Evolutionary conservation across 2,888 invertebrate species (phyloP), one percentile per base, ranked within the genome.

Genomic region (Sabatieria punctata): DNA sequence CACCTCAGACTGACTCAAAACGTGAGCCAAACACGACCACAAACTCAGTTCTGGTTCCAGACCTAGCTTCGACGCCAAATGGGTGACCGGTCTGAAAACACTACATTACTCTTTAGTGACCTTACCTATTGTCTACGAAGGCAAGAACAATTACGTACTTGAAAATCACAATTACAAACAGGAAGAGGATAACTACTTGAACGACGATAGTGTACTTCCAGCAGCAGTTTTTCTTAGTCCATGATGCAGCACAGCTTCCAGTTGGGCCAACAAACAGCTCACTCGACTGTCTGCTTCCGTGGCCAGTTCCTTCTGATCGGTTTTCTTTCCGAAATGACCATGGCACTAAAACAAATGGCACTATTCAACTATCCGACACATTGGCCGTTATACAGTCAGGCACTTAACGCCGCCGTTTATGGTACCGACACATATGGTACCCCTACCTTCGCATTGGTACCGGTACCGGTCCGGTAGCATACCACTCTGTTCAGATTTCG

Each of bases 261-360:
- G 76, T 50, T 78, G 76, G 49, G 78, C 73, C 68, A 81, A 82
- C 43, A 82, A 67, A 54, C 76, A 68, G 26, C 69, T 66, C 6
- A 71, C 65, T 33, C 68, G 61, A 56, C 73, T 69, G 65, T 89
- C 85, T 58, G 79, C 78, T 68, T 91, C 89, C 15, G 88, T 85
- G 1, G 89, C 89, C 48, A 91, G 69, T 67, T 88, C 85, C 42
- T 81, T 79, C n/a, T n/a, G n/a, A n/a, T n/a, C n/a, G n/a, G n/a
- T n/a, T 15, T 30, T 30, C 8, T 15, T 30, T 54, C 84, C 84
- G 72, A 83, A 91, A 48, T 82, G 74, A 54, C 75, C 77, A 63
- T 84, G 85, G 64, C 86, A 86, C 68, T 69, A 52, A 25, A 58
- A 56, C 27, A 41, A 18, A 22, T 4, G 4, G 2, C 24, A 41